Percentiles rank a stretch among this genome's conserved stretches.
phyloP scores from a whole-genome alignment of 1,140 invertebrate genomes.

The Lepidurus arcticus region DNA sequence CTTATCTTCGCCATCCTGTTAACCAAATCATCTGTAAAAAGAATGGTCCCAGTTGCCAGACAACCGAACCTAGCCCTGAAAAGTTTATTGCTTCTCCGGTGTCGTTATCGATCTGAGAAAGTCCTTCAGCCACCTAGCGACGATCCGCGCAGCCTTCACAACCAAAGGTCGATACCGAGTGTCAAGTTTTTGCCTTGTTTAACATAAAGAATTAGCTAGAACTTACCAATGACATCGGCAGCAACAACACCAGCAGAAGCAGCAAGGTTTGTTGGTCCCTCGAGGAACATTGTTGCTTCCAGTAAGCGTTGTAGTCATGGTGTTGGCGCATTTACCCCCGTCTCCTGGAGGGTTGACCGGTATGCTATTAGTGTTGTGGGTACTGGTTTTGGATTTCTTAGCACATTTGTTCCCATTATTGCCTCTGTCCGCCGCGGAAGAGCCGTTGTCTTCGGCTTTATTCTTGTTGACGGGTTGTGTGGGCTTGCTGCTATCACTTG shows the following conservation, averaged over 20 bases:
- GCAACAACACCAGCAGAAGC: slow-evolving; percentile 45
- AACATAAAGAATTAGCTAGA: not conserved
- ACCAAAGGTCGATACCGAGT: not conserved
- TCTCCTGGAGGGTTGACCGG: not conserved
- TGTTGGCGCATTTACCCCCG: not conserved
- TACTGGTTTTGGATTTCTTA: not conserved
- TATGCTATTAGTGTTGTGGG: slow-evolving; percentile 13
- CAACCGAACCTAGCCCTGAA: slow-evolving; percentile 22
- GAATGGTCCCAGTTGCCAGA: not conserved
- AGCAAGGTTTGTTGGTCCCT: slow-evolving; percentile 39
- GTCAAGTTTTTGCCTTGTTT: not conserved
- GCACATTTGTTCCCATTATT: slow-evolving; percentile 24
- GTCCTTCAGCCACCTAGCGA: not conserved
- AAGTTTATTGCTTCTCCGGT: slow-evolving; percentile 24
- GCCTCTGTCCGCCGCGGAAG: slow-evolving; percentile 17
- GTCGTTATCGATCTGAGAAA: slow-evolving; percentile 17
- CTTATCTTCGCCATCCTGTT: not conserved
- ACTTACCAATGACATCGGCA: slow-evolving; percentile 44
- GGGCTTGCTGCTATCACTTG: not conserved
- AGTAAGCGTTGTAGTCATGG: not conserved
- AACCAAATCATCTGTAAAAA: not conserved
- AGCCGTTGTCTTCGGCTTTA: not conserved
- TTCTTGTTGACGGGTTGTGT: not conserved
- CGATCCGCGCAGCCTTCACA: not conserved
- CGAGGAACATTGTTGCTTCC: slow-evolving; percentile 12